phyloP scores from a whole-genome alignment of 2,888 invertebrate genomes.

The Harpagoxenus sublaevis region DNA sequence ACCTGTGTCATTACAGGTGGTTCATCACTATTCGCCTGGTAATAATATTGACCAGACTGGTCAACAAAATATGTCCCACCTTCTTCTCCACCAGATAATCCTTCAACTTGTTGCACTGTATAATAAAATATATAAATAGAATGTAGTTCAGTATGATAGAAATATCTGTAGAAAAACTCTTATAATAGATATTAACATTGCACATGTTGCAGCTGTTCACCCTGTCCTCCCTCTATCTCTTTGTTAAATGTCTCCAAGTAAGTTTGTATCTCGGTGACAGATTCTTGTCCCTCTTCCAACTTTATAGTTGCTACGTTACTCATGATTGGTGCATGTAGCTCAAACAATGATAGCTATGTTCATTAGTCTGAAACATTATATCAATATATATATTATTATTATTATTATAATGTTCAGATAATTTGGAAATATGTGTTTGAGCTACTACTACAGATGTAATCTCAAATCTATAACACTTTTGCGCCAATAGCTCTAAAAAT shows the following conservation, averaged over 20 bases:
- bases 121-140: constrained; percentile 30
- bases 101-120: constrained; percentile 85
- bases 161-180: not conserved
- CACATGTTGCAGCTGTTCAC: constrained; percentile 85
- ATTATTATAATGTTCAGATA: not conserved
- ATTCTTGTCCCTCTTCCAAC: constrained; percentile 86
- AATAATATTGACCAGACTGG: constrained; percentile 94
- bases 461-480: not conserved
- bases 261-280: constrained; percentile 91
- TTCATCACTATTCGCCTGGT: constrained; percentile 90
- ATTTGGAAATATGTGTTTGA: not conserved
- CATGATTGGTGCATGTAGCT: constrained; percentile 78
- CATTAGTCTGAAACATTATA: constrained; percentile 66
- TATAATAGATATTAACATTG: constrained; percentile 79
- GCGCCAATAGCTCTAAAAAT: constrained; percentile 18
- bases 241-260: constrained; percentile 94
- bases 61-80: constrained; percentile 94
- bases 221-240: constrained; percentile 90
- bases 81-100: constrained; percentile 87
- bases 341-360: constrained; percentile 48
- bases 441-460: not conserved
- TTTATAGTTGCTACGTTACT: constrained; percentile 84
- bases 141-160: not conserved
- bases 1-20: constrained; percentile 90
- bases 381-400: constrained; percentile 8